Evolutionary conservation across 2,888 invertebrate genomes (phyloP), one percentile per base, ranked within the genome.

Genomic region (Lasioglossum lativentre): DNA sequence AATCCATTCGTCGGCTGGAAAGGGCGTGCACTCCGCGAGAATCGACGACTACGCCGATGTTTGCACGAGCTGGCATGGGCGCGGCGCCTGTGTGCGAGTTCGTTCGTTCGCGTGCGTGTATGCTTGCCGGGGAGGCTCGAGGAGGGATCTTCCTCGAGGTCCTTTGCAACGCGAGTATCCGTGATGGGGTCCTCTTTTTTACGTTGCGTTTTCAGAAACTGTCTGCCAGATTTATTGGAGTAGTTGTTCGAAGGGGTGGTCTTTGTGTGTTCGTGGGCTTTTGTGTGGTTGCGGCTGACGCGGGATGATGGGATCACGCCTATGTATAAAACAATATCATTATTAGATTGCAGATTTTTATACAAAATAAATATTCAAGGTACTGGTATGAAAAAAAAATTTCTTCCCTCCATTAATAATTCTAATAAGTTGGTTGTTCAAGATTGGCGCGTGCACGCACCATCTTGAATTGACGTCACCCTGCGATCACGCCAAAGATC

Each of bases 1-100:
- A 90, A 88, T 76, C 78, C 82, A 82, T 78, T 84, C 80, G 80
- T 16, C 52, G 75, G 30, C 79, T 82, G 85, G 42, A 82, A 86
- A 79, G 59, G 82, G 70, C 77, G 70, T 66, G 83, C 23, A 73
- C 52, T 52, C 38, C 63, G 56, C 78, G 73, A 70, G 83, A 88
- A 68, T 71, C 30, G 42, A 47, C 66, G 66, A 63, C 59, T 27
- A 27, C 8, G 19, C 34, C 66, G 66, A 19, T 66, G 59, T 27
- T 63, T 63, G 59, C 59, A 63, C 59, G 59, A 16, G 23, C 52
- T 23, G 8, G 23, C n/a, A n/a, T n/a, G n/a, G n/a, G n/a, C n/a
- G n/a, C n/a, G n/a, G n/a, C 52, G 23, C 52, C 23, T 52, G 23
- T 52, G 23, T 52, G 52, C 52, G 52, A n/a, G n/a, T 10, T 52